Base-by-base conservation (phyloP, 1,140 invertebrate species). In the Lutraria rhynchaena region DNA sequence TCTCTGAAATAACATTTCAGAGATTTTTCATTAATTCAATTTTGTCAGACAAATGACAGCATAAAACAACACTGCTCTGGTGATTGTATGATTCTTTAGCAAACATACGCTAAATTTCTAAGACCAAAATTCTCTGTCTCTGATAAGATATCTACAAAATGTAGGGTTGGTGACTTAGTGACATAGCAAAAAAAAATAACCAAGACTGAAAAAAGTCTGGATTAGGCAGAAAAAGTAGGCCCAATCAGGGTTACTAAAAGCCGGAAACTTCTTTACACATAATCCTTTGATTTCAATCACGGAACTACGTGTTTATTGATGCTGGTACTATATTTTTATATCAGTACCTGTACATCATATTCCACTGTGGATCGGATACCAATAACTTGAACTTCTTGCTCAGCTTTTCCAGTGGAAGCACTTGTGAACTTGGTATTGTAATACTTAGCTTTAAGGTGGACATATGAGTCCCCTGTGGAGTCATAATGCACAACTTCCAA, bases 401-500 rank as follows among this genome's bases (percentile, higher is more conserved):
- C 60, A 3, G 76, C 76, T 11, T 80, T 69, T 9, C 76, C 65
- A 5, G 76, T 80, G 61, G 53, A 80, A 22, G 76, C 51, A 24
- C 49, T 80, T 0, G 76, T 80, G 29, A 80, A 80, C 60, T 63
- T 63, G 1, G 63, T 69, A 35, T 80, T 46, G 51, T 55, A 80
- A 29, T 27, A 70, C 33, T 80, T 80, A 0, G 41, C 76, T 35
- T 70, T 80, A 15, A 80, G n/a, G 13, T 80, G 63, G 3, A 80
- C 35, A 17, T 46, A 80, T 0, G 76, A 51, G 4, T 24, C 51
- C 3, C 41, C 63, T 17, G 27, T 57, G 17, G 49, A 29, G 33
- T 80, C 76, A 35, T 58, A 70, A 31, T 80, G 76, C 9, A 80
- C 65, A 27, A 80, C 76, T 24, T 69, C 22, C 27, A 80, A 63